These are phyloP conservation scores for Cryptotermes secundus DNA, from an alignment of 1,140 invertebrate genomes.

Conservation along the genomic window DNA sequence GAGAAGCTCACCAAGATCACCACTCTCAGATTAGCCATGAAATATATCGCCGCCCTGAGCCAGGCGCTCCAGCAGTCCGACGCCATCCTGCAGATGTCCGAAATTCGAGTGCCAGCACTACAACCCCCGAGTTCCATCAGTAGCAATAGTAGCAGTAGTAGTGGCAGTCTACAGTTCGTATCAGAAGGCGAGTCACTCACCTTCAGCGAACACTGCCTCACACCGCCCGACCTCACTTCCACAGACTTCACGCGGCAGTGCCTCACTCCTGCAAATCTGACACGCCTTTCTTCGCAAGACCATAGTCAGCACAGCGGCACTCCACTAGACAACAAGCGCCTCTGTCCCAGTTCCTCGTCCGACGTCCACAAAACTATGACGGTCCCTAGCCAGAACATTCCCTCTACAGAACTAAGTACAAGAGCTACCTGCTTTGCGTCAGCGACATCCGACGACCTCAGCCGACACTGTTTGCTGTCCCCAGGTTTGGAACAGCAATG, in stretches of 20 bases:
- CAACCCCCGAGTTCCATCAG: too few relatives aligned
- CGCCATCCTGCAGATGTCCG: neutral
- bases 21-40: constrained; percentile 60
- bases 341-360: neutral
- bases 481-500: neutral
- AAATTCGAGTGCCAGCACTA: neutral
- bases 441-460: neutral
- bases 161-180: neutral
- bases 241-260: neutral
- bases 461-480: neutral
- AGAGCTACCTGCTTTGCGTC: neutral
- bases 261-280: neutral
- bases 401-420: neutral
- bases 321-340: neutral
- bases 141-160: constrained; percentile 34
- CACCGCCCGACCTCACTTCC: constrained; percentile 18
- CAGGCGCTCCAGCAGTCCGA: constrained; percentile 39
- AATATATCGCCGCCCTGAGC: constrained; percentile 62
- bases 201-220: neutral
- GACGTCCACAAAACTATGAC: neutral
- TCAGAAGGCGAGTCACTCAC: neutral
- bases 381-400: neutral
- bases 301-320: neutral
- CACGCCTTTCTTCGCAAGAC: neutral
- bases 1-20: constrained; percentile 64